Base-by-base conservation (phyloP, 2,113 vertebrate species). In the Anseranas semipalmata region DNA sequence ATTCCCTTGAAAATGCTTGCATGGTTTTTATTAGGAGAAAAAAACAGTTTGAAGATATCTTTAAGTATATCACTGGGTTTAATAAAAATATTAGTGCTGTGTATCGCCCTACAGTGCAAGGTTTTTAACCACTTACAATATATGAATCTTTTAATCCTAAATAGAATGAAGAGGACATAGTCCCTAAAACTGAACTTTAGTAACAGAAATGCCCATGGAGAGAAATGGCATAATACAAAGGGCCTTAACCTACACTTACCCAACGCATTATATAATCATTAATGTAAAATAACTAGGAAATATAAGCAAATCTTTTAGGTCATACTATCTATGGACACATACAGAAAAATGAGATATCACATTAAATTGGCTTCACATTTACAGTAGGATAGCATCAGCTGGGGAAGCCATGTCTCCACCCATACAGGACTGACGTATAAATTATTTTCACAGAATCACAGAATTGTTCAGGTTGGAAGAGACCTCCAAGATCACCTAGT, bases 1-100 rank as follows among this genome's bases (percentile, higher is more conserved):
- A 95, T 93, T 96, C 83, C 77, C 77, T 82, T 59, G 19, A 97
- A 97, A 97, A 96, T 85, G 72, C 15, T 41, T 85, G 65, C 87
- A 94, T 95, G 82, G 90, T 95, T 89, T 94, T 76, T 84, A 95
- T 81, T 73, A 86, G 15, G 39, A 70, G 15, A 56, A 32, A 46
- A 2, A 20, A 28, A 41, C 25, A 8, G 12, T 62, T 39, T 50
- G 35, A 92, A 85, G 87, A 95, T 72, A n/a, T 53, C 67, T 90
- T 74, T 46, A 62, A 78, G 30, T 86, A 33, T 62, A 59, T 45
- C 77, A 13, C 53, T 78, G 20, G 9, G 17, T 68, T 91, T 77
- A 84, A 86, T 87, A 87, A 86, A 91, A 81, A 55, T 46, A 67
- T 85, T 91, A 80, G 39, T 76, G 53, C 78, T 77, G 58, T 93